These are phyloP conservation scores for Salvator merianae DNA, from an alignment of 2,113 vertebrate genomes.

Conservation along the genomic window DNA sequence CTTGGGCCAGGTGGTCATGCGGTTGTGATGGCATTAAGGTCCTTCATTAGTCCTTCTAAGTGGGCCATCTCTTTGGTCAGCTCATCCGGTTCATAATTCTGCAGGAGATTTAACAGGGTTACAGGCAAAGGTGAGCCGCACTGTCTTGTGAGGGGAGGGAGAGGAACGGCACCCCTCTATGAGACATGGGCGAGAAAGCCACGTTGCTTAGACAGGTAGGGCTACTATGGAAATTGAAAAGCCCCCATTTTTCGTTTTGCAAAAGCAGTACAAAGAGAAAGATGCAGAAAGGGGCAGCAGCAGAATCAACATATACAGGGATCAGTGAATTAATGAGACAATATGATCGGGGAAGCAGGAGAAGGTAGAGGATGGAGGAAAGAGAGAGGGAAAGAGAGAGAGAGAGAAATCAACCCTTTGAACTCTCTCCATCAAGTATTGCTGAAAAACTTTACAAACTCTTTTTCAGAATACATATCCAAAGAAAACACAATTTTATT, in stretches of 20 bases:
- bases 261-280: neutral
- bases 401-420: neutral
- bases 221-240: neutral
- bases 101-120: slow-evolving; percentile 76
- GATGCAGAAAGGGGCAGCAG: neutral
- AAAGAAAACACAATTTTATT: neutral
- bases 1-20: slow-evolving; percentile 73
- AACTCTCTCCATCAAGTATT: neutral
- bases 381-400: neutral
- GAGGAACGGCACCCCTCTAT: neutral
- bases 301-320: neutral
- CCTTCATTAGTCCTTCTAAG: slow-evolving; percentile 99
- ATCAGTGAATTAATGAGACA: neutral
- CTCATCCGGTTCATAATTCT: slow-evolving; percentile 97
- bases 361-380: neutral
- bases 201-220: accelerated
- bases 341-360: neutral
- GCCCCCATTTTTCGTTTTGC: neutral
- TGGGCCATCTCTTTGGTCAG: slow-evolving; percentile 99
- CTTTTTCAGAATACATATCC: neutral
- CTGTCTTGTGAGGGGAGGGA: neutral
- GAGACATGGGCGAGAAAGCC: neutral
- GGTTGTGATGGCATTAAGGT: slow-evolving; percentile 98
- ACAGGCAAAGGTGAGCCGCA: slow-evolving; percentile 58
- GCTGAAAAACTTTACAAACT: neutral